Evolutionary conservation across 2,113 vertebrate species (phyloP), one percentile per base, ranked within the genome.

Genomic region (Spea multiplicata): DNA sequence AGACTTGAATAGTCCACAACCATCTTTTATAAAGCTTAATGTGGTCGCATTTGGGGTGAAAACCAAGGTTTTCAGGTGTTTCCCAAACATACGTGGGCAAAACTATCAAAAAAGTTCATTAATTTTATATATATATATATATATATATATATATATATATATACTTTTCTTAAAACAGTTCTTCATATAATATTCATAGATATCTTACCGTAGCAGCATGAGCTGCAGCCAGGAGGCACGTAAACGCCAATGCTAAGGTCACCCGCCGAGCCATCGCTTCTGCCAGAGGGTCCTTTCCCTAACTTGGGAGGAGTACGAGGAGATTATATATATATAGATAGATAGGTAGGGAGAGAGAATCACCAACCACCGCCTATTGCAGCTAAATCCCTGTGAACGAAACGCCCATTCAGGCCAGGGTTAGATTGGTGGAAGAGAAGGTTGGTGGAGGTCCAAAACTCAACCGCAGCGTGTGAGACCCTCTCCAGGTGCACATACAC

Each of bases 231-330:
- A 94, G 78, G 81, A 94, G 76, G 83, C 83, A 88, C 14, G 85
- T 91, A 74, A 89, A 44, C 4, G 92, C 82, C n/a, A 87, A 72
- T 16, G 87, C 48, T 12, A 92, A 57, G 9, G 91, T 70, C 73
- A 81, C 84, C 85, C 92, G 85, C 81, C 6, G 86, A 44, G 65
- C 84, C 94, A 95, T 96, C 81, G 30, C 77, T 83, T 77, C 9
- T 0, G 12, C 12, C 17, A n/a, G 7, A 55, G 44, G 14, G 45
- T 12, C 10, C 53, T 14, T 73, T 64, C 50, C 6, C 45, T 9
- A 61, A 59, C 6, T 46, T 44, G 12, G 66, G 14, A 30, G 30
- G 30, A 30, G 30, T 30, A 30, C 30, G 30, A 30, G 30, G 30
- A 30, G 30, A 30, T 30, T 30, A 30, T 30, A 30, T 30, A 30